Evolutionary conservation across 1,140 invertebrate species (phyloP).

Genomic region (Carcinoscorpius rotundicauda): DNA sequence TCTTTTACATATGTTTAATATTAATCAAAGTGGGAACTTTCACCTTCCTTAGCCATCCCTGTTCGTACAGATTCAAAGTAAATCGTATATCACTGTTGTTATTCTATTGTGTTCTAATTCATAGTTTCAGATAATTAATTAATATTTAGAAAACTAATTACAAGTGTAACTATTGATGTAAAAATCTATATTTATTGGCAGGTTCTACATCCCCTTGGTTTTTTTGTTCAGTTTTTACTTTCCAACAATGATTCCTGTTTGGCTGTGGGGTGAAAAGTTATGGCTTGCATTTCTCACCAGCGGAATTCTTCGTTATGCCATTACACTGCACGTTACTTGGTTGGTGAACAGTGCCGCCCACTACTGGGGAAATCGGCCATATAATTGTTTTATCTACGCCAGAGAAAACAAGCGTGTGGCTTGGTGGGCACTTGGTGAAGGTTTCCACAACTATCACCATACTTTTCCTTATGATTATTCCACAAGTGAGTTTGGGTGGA

Average conservation of each 20-base stretch:
- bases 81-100: no score
- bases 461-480: constrained; percentile 77
- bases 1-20: no score
- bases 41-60: no score
- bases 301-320: constrained; percentile 68
- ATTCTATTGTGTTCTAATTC: no score
- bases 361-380: constrained; percentile 38
- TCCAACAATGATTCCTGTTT: constrained; percentile 69
- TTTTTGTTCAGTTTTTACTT: constrained; percentile 69
- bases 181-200: constrained; percentile 9
- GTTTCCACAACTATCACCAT: constrained; percentile 70
- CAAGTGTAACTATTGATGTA: neutral
- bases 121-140: no score
- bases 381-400: constrained; percentile 40
- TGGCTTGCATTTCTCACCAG: constrained; percentile 67
- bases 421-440: constrained; percentile 42
- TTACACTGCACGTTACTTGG: constrained; percentile 87
- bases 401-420: constrained; percentile 39
- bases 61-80: no score
- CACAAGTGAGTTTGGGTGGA: constrained; percentile 43
- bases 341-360: constrained; percentile 43
- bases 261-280: constrained; percentile 69
- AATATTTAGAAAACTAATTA: no score
- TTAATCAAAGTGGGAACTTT: no score
- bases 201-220: constrained; percentile 71